Evolutionary conservation across 2,888 invertebrate species (phyloP), one percentile per base, ranked within the genome.

Genomic region (Eupithecia tripunctaria): DNA sequence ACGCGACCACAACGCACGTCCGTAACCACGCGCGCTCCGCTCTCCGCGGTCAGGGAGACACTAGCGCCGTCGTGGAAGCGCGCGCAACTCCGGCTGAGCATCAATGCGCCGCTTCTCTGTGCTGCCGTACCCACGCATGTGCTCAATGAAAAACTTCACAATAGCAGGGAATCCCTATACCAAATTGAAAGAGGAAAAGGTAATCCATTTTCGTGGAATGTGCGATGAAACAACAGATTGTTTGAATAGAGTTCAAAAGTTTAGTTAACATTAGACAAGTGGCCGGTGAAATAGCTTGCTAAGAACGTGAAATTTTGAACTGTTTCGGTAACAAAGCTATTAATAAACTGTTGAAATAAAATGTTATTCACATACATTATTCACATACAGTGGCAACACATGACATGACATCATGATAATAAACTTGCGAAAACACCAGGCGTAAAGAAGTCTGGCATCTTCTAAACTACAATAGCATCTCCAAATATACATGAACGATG

Each of bases 21-120:
- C 6, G 18, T n/a, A 8, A 43, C 83, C 82, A 88, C 90, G 84
- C 86, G 88, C 86, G 88, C 84, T 84, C 88, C 86, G 83, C 36
- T 32, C 36, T 87, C 89, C 85, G 86, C 86, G 75, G 84, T 87
- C 86, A 85, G 84, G 85, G 85, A 71, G 73, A 51, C 70, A 70
- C 78, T 72, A 68, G 70, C 68, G 70, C 74, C 74, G 78, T 67
- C 80, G 80, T 6, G 18, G 15, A 62, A 29, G 80, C 81, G 81
- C 82, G 74, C 76, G 71, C 77, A 75, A 79, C 76, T 76, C 67
- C 78, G 77, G 75, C 73, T 78, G 79, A 71, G 78, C 83, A 81
- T 81, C 80, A 82, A 80, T 81, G 80, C 77, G 75, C 77, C 75
- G 78, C 77, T 77, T 78, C 79, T 72, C 70, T 66, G 84, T 87